Percentiles rank a stretch among this genome's conserved stretches.
phyloP scores from a whole-genome alignment of 1,140 invertebrate genomes.

The Aphelenchoides besseyi region DNA sequence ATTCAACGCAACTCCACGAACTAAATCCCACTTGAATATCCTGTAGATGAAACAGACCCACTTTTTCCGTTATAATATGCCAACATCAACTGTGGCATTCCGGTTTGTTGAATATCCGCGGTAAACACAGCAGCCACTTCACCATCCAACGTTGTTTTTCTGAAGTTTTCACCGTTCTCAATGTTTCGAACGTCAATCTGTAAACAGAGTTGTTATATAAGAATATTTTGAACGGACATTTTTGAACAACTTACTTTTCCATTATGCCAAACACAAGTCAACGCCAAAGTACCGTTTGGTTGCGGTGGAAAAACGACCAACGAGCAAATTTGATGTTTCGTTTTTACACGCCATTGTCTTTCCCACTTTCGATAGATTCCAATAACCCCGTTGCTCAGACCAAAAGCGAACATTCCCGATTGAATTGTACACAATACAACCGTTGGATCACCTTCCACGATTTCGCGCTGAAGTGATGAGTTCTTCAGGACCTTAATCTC shows the following conservation, averaged over 20 bases:
- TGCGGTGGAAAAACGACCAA: constrained; percentile 36
- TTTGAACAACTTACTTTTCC: constrained; percentile 37
- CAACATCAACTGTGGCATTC: constrained; percentile 29
- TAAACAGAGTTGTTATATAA: constrained; percentile 20
- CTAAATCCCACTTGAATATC: constrained; percentile 24
- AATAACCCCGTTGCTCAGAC: constrained; percentile 42
- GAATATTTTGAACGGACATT: background rate
- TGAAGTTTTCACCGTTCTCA: constrained; percentile 39
- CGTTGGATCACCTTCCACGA: constrained; percentile 45
- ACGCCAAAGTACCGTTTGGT: constrained; percentile 15
- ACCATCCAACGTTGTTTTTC: constrained; percentile 47
- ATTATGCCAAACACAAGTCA: constrained; percentile 49
- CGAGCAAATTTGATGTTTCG: constrained; percentile 42
- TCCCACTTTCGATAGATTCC: constrained; percentile 47
- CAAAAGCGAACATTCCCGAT: constrained; percentile 40
- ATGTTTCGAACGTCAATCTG: constrained; percentile 43
- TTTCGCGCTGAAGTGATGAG: constrained; percentile 37
- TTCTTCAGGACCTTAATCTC: constrained; percentile 51
- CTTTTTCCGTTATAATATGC: constrained; percentile 43
- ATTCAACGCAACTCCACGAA: constrained; percentile 36
- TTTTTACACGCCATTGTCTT: constrained; percentile 46
- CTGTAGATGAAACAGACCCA: background rate
- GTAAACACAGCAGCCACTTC: constrained; percentile 37
- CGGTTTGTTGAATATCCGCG: constrained; percentile 34
- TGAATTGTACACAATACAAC: constrained; percentile 31